Evolutionary conservation across 2,113 vertebrate genomes (phyloP).

Genomic region (Plotosus lineatus): DNA sequence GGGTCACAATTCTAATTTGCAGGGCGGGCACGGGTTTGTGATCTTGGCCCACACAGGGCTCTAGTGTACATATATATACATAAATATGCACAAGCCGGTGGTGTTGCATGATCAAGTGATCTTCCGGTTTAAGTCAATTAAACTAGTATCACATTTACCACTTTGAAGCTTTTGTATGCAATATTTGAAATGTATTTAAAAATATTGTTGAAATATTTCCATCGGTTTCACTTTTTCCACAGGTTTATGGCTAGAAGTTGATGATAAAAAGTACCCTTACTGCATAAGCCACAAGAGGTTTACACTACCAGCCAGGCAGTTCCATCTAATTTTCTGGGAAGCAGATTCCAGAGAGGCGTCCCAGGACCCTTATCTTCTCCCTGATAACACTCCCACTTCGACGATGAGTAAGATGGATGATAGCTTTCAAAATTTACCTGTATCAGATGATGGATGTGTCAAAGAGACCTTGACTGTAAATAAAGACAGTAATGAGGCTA

Average conservation of each 20-base stretch:
- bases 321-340: constrained; percentile 91
- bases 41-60: too few relatives aligned
- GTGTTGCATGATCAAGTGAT: too few relatives aligned
- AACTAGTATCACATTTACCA: too few relatives aligned
- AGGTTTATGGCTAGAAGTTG: constrained; percentile 90
- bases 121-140: too few relatives aligned
- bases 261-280: constrained; percentile 82
- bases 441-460: constrained; percentile 47
- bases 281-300: constrained; percentile 68
- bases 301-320: constrained; percentile 76
- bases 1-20: too few relatives aligned
- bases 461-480: constrained; percentile 43
- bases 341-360: constrained; percentile 45
- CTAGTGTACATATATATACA: too few relatives aligned
- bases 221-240: constrained; percentile 51
- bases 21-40: too few relatives aligned
- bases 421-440: constrained; percentile 28
- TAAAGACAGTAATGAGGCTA: not conserved
- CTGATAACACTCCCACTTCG: not conserved
- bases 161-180: too few relatives aligned
- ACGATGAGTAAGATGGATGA: not conserved
- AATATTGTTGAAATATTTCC: not conserved
- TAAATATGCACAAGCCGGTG: too few relatives aligned
- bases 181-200: too few relatives aligned
- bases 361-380: not conserved